Conservation (phyloP, 1,140 invertebrate species). For the Lasioglossum albipes region DNA sequence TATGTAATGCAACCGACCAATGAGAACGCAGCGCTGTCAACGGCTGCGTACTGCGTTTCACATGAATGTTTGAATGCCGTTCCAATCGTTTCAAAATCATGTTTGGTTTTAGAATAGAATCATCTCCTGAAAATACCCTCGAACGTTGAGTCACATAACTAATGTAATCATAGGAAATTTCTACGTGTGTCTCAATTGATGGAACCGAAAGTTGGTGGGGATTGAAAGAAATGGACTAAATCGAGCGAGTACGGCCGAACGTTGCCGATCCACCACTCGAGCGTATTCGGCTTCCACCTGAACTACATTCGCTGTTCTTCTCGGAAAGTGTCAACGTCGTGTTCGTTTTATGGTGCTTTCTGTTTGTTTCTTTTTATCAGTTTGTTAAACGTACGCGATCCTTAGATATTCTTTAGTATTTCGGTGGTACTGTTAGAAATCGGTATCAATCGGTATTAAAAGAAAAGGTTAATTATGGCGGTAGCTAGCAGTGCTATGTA, state of each 20-base stretch:
- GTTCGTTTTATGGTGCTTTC: conserved; percentile 2
- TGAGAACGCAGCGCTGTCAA: not conserved
- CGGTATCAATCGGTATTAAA: not conserved
- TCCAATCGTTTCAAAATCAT: not conserved
- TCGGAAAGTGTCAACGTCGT: conserved; percentile 7
- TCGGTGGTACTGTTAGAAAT: not conserved
- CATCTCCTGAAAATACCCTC: not conserved
- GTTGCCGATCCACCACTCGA: conserved; percentile 30
- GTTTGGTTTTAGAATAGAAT: conserved; percentile 7
- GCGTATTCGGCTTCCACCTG: conserved; percentile 5
- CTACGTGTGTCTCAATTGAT: conserved; percentile 20
- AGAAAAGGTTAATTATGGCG: conserved; percentile 54
- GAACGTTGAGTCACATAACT: conserved; percentile 21
- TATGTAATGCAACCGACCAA: not conserved
- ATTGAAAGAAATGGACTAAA: conserved; percentile 32
- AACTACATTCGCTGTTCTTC: conserved; percentile 23
- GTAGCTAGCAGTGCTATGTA: conserved; percentile 53
- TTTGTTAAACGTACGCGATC: not conserved
- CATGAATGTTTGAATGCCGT: not conserved
- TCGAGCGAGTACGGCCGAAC: conserved; percentile 28
- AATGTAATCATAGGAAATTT: conserved; percentile 19
- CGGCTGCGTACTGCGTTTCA: not conserved
- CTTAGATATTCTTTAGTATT: not conserved
- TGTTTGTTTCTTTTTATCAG: conserved; percentile 1
- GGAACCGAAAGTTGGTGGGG: conserved; percentile 25